phyloP scores from a whole-genome alignment of 2,888 invertebrate species.

The Palloptera scutellata region DNA sequence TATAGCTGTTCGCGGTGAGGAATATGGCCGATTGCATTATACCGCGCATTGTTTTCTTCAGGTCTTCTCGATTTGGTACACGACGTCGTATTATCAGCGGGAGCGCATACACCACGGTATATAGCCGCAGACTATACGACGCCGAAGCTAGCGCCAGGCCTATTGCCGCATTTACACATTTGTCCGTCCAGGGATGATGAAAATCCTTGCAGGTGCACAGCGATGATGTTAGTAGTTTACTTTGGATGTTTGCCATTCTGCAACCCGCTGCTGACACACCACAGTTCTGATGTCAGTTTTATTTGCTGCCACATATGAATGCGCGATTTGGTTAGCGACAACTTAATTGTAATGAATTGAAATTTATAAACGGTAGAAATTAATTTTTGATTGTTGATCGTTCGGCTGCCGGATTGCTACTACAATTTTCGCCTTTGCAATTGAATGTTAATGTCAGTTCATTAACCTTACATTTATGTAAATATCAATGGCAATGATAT shows the following conservation, averaged over 20 bases:
- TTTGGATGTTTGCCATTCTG: conserved; percentile 59
- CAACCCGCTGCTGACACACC: too few relatives aligned
- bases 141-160: conserved; percentile 73
- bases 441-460: too few relatives aligned
- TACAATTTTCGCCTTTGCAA: too few relatives aligned
- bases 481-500: too few relatives aligned
- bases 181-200: conserved; percentile 82
- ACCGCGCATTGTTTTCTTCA: conserved; percentile 71
- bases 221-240: conserved; percentile 67
- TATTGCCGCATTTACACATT: conserved; percentile 73
- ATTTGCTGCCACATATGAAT: too few relatives aligned
- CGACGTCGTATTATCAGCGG: conserved; percentile 74
- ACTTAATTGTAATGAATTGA: too few relatives aligned
- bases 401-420: too few relatives aligned
- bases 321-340: too few relatives aligned
- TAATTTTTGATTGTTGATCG: too few relatives aligned
- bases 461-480: too few relatives aligned
- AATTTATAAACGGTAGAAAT: too few relatives aligned
- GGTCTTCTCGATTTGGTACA: conserved; percentile 69
- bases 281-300: too few relatives aligned
- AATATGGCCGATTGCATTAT: conserved; percentile 80
- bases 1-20: conserved; percentile 77
- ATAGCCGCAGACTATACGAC: conserved; percentile 77
- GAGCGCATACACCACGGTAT: conserved; percentile 77
- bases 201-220: conserved; percentile 73